Evolutionary conservation across 2,888 invertebrate species (phyloP), one percentile per base, ranked within the genome.

Genomic region (Pteria penguin): DNA sequence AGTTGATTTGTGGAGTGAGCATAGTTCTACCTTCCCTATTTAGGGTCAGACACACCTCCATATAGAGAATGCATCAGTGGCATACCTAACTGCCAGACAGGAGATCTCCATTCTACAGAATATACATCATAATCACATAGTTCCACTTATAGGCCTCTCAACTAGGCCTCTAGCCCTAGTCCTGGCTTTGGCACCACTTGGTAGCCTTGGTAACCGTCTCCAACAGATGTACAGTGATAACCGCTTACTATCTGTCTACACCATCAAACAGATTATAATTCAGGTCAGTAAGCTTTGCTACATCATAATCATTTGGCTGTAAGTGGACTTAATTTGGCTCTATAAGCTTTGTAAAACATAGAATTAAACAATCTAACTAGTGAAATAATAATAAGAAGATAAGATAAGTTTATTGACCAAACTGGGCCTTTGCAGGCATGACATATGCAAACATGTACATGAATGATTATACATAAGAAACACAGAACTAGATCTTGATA

Each of bases 81-180:
- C 99, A 0, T 99, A 99, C 93, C 97, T 97, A 91, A 98, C 97
- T 0, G 97, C 98, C 1, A 94, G 99, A 24, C 98, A 98, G 92
- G 99, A 99, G 93, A 93, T 99, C 72, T 95, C 96, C 86, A 97
- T 99, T 80, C 93, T 99, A 65, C 93, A 98, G 67, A 95, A 96
- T 5, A 94, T 99, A 69, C 94, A 95, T 68, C 99, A 99, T 93
- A 94, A 96, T 1, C 96, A 98, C 93, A 97, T 99, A 80, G 96
- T 98, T 70, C 96, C 97, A 2, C 94, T 98, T 82, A 94, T 97
- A 45, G 98, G 98, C 0, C 95, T 97, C 70, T 97, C 97, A 85
- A 95, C 96, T 1, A 95, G 96, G 82, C 99, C 99, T 0, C 92
- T 99, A 52, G 96, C 97, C 2, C 93, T 99, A 78, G 95, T 98